Evolutionary conservation across 2,888 invertebrate genomes (phyloP).

Genomic region (Drosophila neonasuta): DNA sequence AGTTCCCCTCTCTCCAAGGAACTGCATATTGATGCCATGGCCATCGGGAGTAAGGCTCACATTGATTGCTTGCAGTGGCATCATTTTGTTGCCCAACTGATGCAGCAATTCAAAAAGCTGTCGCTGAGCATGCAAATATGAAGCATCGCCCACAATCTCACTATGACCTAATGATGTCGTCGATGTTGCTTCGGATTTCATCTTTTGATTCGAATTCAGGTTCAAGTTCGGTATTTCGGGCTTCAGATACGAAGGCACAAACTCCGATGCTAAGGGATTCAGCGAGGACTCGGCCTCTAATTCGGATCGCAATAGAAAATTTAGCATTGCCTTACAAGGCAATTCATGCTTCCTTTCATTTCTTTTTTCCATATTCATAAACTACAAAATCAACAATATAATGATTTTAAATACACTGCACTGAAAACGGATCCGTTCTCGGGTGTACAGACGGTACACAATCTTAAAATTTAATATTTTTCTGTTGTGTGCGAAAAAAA

Average conservation of each 20-base stretch:
- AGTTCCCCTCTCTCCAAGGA: conserved; percentile 17
- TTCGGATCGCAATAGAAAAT: neutral
- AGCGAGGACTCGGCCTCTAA: conserved; percentile 16
- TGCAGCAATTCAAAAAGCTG: conserved; percentile 47
- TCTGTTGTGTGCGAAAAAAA: conserved; percentile 26
- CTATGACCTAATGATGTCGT: conserved; percentile 38
- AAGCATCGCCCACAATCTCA: conserved; percentile 34
- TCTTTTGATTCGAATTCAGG: conserved; percentile 4
- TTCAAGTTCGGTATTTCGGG: neutral
- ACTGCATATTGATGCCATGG: conserved; percentile 47
- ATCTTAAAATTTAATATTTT: conserved; percentile 37
- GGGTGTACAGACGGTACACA: conserved; percentile 18
- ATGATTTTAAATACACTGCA: conserved; percentile 7
- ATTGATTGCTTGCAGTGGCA: conserved; percentile 43
- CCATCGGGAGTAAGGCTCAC: conserved; percentile 40
- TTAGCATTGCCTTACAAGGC: conserved; percentile 24
- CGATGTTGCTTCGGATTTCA: conserved; percentile 39
- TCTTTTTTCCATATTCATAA: conserved; percentile 18
- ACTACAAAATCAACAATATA: conserved; percentile 18
- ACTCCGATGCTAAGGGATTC: conserved; percentile 46
- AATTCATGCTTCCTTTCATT: conserved; percentile 18
- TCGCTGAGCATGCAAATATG: conserved; percentile 38
- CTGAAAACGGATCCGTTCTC: conserved; percentile 6
- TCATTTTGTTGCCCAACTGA: conserved; percentile 42
- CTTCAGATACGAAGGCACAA: conserved; percentile 40